Percentiles rank a stretch among this genome's conserved stretches.
Conservation (phyloP, 2,113 vertebrate species). For the Natator depressus region DNA sequence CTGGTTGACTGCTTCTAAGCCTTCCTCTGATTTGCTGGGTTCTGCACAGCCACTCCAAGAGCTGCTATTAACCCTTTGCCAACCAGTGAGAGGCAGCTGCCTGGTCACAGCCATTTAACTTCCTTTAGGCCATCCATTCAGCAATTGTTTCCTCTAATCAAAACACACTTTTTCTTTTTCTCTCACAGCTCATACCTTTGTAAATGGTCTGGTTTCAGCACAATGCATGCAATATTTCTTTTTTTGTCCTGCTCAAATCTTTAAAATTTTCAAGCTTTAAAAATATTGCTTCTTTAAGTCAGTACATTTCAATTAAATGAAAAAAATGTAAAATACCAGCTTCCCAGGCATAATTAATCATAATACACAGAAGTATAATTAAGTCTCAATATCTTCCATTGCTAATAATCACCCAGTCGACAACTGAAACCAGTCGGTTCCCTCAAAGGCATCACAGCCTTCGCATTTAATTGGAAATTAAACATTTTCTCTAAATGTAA, state of each 20-base stretch:
- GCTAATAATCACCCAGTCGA: constrained; percentile 65
- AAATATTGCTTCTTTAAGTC: constrained; percentile 44
- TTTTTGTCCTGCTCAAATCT: not conserved
- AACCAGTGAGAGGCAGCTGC: too few relatives aligned
- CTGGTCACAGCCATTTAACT: not conserved
- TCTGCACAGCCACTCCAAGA: too few relatives aligned
- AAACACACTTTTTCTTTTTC: not conserved
- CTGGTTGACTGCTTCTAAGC: too few relatives aligned
- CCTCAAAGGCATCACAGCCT: constrained; percentile 26
- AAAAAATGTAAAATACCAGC: constrained; percentile 51
- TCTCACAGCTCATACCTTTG: not conserved
- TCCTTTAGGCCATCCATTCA: not conserved
- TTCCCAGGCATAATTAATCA: constrained; percentile 68
- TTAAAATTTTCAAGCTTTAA: not conserved
- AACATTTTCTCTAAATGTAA: constrained; percentile 51
- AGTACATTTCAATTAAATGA: constrained; percentile 65
- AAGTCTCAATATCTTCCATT: constrained; percentile 61
- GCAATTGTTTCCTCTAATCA: not conserved
- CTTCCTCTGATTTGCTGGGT: too few relatives aligned
- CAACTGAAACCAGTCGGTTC: constrained; percentile 16
- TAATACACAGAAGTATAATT: constrained; percentile 66
- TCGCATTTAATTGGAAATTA: constrained; percentile 68
- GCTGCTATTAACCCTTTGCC: too few relatives aligned
- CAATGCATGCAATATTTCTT: not conserved
- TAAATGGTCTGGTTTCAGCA: not conserved